Conservation (phyloP, 2,113 vertebrate species). For the Symphodus melops region DNA sequence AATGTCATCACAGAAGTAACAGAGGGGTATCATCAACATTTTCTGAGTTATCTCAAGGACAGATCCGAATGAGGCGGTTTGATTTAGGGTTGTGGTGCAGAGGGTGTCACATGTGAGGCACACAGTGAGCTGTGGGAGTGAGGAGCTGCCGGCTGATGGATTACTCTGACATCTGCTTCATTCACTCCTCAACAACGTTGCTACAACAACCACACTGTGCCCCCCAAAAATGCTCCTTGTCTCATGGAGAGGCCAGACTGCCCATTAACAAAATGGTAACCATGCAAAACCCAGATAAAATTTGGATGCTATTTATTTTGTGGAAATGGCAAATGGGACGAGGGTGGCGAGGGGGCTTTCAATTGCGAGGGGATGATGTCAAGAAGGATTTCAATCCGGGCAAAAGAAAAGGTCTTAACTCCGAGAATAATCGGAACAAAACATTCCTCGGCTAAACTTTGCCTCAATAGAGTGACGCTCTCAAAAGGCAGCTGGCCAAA, state of each 20-base stretch:
- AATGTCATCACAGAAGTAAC: conserved; percentile 31
- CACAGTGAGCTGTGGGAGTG: conserved; percentile 65
- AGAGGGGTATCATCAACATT: neutral
- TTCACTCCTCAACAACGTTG: conserved; percentile 88
- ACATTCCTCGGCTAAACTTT: conserved; percentile 78
- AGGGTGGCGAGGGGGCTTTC: conserved; percentile 66
- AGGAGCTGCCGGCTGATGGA: conserved; percentile 85
- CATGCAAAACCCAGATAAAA: conserved; percentile 89
- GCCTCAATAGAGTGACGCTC: conserved; percentile 73
- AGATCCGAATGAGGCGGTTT: conserved; percentile 42
- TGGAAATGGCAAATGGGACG: conserved; percentile 78
- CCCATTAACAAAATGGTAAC: conserved; percentile 91
- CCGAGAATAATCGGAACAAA: conserved; percentile 86
- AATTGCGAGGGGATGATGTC: conserved; percentile 85
- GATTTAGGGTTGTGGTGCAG: conserved; percentile 73
- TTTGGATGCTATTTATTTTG: conserved; percentile 87
- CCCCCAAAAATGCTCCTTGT: conserved; percentile 89
- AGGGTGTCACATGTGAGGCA: conserved; percentile 76
- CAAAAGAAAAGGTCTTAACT: conserved; percentile 84
- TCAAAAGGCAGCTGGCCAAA: conserved; percentile 81
- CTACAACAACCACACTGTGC: conserved; percentile 87
- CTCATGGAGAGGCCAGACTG: conserved; percentile 85
- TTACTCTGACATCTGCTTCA: conserved; percentile 92
- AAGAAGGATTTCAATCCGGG: conserved; percentile 88
- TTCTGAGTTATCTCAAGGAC: neutral